Conservation (phyloP, 2,888 invertebrate genomes). For the Celastrina argiolus region DNA sequence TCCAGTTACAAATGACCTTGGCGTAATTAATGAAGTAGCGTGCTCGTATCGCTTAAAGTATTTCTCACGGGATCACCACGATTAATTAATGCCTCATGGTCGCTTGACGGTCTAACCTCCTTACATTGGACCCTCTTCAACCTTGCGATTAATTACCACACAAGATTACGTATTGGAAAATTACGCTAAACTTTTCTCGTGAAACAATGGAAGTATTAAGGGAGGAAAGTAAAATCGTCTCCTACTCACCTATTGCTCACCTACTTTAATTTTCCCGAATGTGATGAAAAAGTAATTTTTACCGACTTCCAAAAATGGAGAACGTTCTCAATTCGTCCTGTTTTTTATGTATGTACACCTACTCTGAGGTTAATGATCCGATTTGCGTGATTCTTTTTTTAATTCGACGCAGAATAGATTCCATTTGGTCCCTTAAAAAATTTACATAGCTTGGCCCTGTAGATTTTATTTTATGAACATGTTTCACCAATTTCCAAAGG, state of each 20-base stretch:
- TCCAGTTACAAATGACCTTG: constrained; percentile 1
- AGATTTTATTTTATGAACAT: too few relatives aligned
- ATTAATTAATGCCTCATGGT: constrained; percentile 27
- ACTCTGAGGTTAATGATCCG: too few relatives aligned
- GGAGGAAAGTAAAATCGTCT: neutral
- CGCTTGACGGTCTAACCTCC: constrained; percentile 24
- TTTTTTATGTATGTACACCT: too few relatives aligned
- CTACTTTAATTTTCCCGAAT: too few relatives aligned
- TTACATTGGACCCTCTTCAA: constrained; percentile 12
- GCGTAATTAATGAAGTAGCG: constrained; percentile 26
- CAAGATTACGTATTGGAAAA: constrained; percentile 28
- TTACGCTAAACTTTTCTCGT: constrained; percentile 23
- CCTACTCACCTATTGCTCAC: neutral
- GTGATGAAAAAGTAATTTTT: too few relatives aligned
- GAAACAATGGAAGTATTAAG: neutral
- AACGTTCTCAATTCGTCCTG: too few relatives aligned
- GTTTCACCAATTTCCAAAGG: too few relatives aligned
- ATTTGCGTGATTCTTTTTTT: too few relatives aligned
- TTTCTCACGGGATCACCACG: constrained; percentile 26
- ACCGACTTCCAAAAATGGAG: too few relatives aligned
- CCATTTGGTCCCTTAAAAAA: too few relatives aligned
- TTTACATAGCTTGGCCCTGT: too few relatives aligned
- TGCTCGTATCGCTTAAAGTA: constrained; percentile 26
- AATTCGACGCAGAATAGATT: too few relatives aligned
- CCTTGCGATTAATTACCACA: constrained; percentile 3